Percentiles rank a stretch among this genome's conserved stretches.
phyloP scores from a whole-genome alignment of 2,888 invertebrate species.

The Metellina segmentata region DNA sequence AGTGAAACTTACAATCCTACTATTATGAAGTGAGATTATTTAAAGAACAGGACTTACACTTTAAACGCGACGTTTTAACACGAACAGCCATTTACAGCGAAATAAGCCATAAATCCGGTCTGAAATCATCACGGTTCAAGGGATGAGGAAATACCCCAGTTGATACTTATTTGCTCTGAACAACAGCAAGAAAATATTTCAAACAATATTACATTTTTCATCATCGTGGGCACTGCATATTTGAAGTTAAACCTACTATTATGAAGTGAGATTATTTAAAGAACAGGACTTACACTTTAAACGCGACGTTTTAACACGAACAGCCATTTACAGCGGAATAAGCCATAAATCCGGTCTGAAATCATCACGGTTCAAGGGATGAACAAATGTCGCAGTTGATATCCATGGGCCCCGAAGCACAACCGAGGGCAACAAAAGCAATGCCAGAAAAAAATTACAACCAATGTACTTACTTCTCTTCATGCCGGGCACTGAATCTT shows the following conservation, averaged over 20 bases:
- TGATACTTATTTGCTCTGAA: background rate
- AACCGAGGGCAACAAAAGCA: background rate
- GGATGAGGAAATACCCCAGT: background rate
- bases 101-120: background rate
- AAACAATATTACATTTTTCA: background rate
- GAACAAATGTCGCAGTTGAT: background rate
- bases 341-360: background rate
- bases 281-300: too few species aligned
- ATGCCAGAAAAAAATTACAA: background rate
- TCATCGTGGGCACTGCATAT: background rate
- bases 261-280: background rate
- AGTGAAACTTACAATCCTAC: conserved; percentile 43
- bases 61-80: too few species aligned
- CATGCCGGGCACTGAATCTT: background rate
- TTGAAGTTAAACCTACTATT: conserved; percentile 35
- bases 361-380: background rate
- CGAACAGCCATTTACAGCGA: background rate
- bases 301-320: too few species aligned
- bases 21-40: background rate
- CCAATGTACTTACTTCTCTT: background rate
- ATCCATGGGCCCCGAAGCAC: background rate
- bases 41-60: too few species aligned
- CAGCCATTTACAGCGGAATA: background rate
- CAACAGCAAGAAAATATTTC: background rate
- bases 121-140: background rate